These are phyloP conservation scores for Ianthella basta DNA, from an alignment of 37 sponge, comb jelly and placozoan species.

Conservation along the genomic window DNA sequence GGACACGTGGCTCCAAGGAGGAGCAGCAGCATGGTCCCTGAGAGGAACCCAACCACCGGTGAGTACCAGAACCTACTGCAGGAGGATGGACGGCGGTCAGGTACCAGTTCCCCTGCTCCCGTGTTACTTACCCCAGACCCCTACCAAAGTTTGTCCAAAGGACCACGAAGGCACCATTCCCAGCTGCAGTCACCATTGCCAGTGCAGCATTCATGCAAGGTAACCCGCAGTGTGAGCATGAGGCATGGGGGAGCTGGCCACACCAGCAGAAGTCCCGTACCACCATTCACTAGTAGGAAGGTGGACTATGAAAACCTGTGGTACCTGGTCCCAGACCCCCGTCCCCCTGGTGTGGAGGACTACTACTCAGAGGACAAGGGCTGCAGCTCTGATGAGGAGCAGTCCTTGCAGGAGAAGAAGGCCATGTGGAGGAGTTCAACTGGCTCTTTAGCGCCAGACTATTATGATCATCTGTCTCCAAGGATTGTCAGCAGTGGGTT, in stretches of 20 bases:
- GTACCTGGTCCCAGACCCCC: neutral
- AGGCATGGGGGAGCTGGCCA: neutral
- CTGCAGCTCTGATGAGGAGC: neutral
- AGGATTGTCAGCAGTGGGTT: neutral
- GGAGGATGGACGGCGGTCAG: neutral
- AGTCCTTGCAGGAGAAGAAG: neutral
- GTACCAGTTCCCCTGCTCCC: neutral
- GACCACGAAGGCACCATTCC: neutral
- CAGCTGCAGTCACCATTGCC: neutral
- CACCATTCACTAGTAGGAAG: neutral
- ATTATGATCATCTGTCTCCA: neutral
- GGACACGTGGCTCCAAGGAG: no score
- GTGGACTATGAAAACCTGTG: slow-evolving; percentile 19
- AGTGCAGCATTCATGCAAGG: neutral
- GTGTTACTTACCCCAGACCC: neutral
- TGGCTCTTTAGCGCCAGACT: neutral
- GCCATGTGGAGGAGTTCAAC: neutral
- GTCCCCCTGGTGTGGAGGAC: neutral
- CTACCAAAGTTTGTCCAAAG: neutral
- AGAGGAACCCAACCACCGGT: slow-evolving; percentile 17
- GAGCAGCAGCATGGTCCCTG: no score
- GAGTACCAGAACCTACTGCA: slow-evolving; percentile 12
- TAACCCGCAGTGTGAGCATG: neutral
- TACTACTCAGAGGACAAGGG: neutral
- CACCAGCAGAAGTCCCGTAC: neutral